A percentile compares a stretch with the other conserved stretches of the same genome.
phyloP scores from a whole-genome alignment of 30 jellyfish, hydroid and myxozoan genomes.

The Haliclystus octoradiatus region DNA sequence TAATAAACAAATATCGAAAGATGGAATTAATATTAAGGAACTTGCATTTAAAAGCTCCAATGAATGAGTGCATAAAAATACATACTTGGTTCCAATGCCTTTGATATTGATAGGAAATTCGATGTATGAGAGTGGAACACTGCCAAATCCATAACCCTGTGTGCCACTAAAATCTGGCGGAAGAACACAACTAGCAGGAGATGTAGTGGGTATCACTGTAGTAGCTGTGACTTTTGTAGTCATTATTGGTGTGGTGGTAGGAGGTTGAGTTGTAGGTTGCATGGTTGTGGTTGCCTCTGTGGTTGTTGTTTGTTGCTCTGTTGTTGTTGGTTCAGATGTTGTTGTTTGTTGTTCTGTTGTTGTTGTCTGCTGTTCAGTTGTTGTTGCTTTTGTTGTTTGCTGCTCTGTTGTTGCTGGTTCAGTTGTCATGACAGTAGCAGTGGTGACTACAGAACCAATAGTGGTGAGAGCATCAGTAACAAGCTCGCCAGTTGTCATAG shows the following conservation, averaged over 20 bases:
- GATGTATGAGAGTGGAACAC: neutral
- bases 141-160: slow-evolving; percentile 69
- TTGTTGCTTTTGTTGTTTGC: slow-evolving; percentile 31
- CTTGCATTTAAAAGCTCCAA: too few relatives aligned
- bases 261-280: slow-evolving; percentile 19
- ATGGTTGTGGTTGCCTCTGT: slow-evolving; percentile 32
- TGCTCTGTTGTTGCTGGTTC: slow-evolving; percentile 23
- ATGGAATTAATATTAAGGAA: neutral
- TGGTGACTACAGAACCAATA: slow-evolving; percentile 14
- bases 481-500: slow-evolving; percentile 26
- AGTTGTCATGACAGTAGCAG: slow-evolving; percentile 27
- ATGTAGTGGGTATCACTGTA: slow-evolving; percentile 23
- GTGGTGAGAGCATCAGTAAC: slow-evolving; percentile 15
- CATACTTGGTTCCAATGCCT: neutral
- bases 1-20: slow-evolving; percentile 1
- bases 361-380: slow-evolving; percentile 12
- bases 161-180: neutral
- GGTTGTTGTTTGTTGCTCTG: slow-evolving; percentile 39
- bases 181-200: slow-evolving; percentile 9
- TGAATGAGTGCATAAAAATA: too few relatives aligned
- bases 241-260: slow-evolving; percentile 48
- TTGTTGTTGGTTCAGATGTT: slow-evolving; percentile 38
- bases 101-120: neutral
- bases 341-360: slow-evolving; percentile 13
- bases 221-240: slow-evolving; percentile 15